Base-by-base conservation (phyloP, 2,797 vertebrate species). In the Helarctos malayanus region DNA sequence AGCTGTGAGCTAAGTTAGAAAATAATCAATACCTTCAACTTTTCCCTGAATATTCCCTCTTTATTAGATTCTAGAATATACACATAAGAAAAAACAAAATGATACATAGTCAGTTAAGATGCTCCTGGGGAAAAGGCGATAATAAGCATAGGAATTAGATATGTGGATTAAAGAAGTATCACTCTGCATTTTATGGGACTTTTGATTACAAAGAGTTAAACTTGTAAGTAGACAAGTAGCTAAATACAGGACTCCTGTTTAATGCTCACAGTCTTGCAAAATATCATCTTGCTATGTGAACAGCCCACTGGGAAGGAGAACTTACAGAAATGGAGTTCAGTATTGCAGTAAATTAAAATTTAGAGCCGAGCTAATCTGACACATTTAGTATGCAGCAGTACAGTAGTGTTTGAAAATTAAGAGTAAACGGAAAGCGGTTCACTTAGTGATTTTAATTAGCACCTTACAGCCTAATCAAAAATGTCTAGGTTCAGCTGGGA, bases 401-500 rank as follows among this genome's bases (percentile, higher is more conserved):
- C 11, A 13, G 75, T 27, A 79, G 52, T 73, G 47, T 89, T 89
- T 89, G 89, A 65, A 97, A 97, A 83, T 68, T n/a, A 63, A 80
- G 63, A 83, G 69, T 38, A 92, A 95, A 75, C n/a, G 63, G 35
- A 23, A 96, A 94, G 8, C 11, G 18, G n/a, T 80, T 86, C 73
- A 63, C 45, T 63, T 29, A 45, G 7, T 91, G 81, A 89, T 92
- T 95, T 76, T 97, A 96, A 97, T 98, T 96, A 97, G 73, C 94
- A 96, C 95, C 75, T 96, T 90, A 41, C 12, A 63, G 57, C 52
- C 86, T 97, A 81, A 96, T 86, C 25, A 89, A 94, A 54, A 95
- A 83, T 52, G 41, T 52, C n/a, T 76, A 35, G 9, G 47, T 61
- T 85, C 61, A 52, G 59, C 63, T 35, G 47, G 25, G 12, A 75